Conservation (phyloP, 2,888 invertebrate species). For the Thecophora atra region DNA sequence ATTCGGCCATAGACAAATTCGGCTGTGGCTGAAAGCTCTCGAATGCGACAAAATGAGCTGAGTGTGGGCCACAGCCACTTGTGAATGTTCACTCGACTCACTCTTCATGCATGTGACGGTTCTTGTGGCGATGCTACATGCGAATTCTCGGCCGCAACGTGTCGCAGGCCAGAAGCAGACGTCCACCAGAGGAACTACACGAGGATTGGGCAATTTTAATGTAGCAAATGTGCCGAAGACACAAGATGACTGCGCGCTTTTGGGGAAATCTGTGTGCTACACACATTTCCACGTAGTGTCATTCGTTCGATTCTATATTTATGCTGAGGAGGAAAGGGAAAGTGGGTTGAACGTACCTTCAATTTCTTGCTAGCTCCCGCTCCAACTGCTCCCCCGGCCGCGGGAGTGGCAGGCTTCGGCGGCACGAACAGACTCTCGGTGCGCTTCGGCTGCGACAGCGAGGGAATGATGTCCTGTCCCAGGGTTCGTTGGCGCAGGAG, state of each 20-base stretch:
- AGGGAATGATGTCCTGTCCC: slow-evolving; percentile 90
- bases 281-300: too few species aligned
- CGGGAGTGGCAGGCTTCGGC: slow-evolving; percentile 69
- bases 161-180: too few species aligned
- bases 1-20: not conserved
- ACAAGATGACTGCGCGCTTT: too few species aligned
- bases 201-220: too few species aligned
- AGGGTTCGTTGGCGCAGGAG: slow-evolving; percentile 81
- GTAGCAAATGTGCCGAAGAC: too few species aligned
- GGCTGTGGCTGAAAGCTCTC: not conserved
- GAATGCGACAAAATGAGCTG: not conserved
- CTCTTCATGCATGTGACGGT: not conserved
- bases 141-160: slow-evolving; percentile 3
- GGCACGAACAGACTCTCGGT: slow-evolving; percentile 88
- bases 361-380: slow-evolving; percentile 65
- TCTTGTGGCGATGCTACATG: not conserved
- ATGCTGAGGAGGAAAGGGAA: not conserved
- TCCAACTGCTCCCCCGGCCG: slow-evolving; percentile 66
- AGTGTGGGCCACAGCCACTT: slow-evolving; percentile 7
- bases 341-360: slow-evolving; percentile 55
- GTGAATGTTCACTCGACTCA: slow-evolving; percentile 12
- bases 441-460: slow-evolving; percentile 86
- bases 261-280: too few species aligned
- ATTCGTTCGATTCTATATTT: too few species aligned
- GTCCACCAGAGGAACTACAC: too few species aligned